Evolutionary conservation across 2,888 invertebrate genomes (phyloP), one percentile per base, ranked within the genome.

Genomic region (Drosophila merina): DNA sequence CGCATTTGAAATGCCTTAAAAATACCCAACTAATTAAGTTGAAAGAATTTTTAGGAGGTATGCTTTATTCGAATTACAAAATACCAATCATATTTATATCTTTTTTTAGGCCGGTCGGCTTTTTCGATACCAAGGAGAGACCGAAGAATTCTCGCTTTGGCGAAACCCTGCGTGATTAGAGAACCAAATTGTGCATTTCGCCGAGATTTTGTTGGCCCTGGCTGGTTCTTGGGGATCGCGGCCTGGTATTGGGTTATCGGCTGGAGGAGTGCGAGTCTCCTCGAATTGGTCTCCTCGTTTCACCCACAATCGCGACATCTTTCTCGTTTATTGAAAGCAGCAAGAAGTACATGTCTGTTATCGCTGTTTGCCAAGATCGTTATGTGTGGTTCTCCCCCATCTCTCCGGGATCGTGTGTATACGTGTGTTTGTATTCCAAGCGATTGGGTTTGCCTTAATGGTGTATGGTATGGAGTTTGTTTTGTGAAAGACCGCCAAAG

Each of bases 131-230:
- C 52, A 31, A 59, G 69, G 62, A 58, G 52, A 64, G 55, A 55
- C 28, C 59, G 45, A 74, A 72, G 72, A 79, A 77, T 81, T 86
- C 67, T 14, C 14, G 14, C 14, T 14, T 14, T 14, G 14, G 74
- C 79, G 83, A 88, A 64, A 72, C 74, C 71, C 69, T 84, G 84
- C 84, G 84, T 85, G 84, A 88, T 85, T 85, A 85, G 84, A 85
- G 88, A 85, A 72, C 75, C 75, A 86, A 85, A 85, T 85, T 86
- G 83, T 79, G 74, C 75, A 74, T 68, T 75, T 75, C 58, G 72
- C 20, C 31, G 51, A 49, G 50, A 26, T 57, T 66, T 28, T 28
- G 28, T 28, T 66, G 45, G 52, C 36, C 45, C 40, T 26, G 26
- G 47, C 28, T 66, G 42, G 64, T 44, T 47, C 57, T 62, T 55